Percentiles rank a stretch among this genome's conserved stretches.
Evolutionary conservation across 2,113 vertebrate species (phyloP).

Genomic region (Hepsetus odoe): DNA sequence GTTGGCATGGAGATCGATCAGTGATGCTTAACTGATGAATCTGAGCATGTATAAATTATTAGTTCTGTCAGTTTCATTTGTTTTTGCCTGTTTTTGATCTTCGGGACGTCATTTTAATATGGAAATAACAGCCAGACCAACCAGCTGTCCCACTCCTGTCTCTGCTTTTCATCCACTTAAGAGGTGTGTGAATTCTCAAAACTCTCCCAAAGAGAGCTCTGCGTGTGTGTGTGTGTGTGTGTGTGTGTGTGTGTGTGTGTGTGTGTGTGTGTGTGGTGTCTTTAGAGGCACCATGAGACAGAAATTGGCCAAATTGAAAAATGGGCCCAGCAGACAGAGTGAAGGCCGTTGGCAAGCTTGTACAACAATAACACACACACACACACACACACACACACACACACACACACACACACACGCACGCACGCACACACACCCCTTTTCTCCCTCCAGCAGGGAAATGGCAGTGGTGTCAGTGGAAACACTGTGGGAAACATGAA

Average conservation of each 20-base stretch:
- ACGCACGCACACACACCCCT: no score
- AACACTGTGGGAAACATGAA: conserved; percentile 2
- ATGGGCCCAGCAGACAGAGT: conserved; percentile 48
- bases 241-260: neutral
- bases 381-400: conserved; percentile 39
- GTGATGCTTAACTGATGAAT: no score
- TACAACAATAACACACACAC: conserved; percentile 16
- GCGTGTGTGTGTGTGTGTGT: conserved; percentile 4
- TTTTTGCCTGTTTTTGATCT: neutral
- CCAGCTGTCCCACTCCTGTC: neutral
- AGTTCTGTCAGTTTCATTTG: no score
- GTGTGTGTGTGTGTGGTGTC: conserved; percentile 9
- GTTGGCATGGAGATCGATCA: no score
- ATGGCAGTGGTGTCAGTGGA: neutral
- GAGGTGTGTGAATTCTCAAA: conserved; percentile 36
- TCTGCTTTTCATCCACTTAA: conserved; percentile 1
- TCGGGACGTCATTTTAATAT: neutral
- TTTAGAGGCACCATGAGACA: conserved; percentile 38
- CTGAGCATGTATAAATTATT: neutral
- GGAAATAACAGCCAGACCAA: neutral
- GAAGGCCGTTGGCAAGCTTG: conserved; percentile 20
- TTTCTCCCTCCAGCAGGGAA: neutral
- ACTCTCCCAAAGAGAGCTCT: neutral
- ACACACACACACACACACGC: conserved; percentile 26
- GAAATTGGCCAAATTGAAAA: conserved; percentile 63